Conservation (phyloP, 1,140 invertebrate species). For the Drosophila ercepeae region DNA sequence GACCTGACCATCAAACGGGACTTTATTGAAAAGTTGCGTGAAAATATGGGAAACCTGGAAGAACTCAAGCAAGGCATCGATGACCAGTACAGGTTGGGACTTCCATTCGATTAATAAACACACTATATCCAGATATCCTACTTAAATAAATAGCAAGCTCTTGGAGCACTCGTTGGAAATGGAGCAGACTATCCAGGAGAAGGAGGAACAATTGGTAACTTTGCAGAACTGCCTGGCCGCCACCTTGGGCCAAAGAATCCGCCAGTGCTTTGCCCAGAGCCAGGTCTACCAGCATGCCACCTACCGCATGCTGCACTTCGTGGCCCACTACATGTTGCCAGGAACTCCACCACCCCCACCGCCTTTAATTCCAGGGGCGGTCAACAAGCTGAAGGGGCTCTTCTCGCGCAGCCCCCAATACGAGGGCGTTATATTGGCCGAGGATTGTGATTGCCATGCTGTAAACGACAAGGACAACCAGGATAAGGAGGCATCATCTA, state of each 20-base stretch:
- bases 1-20: conserved; percentile 26
- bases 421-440: background rate
- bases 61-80: conserved; percentile 35
- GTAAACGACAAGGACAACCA: background rate
- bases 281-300: conserved; percentile 62
- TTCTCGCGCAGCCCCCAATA: conserved; percentile 13
- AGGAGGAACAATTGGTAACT: conserved; percentile 46
- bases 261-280: conserved; percentile 54
- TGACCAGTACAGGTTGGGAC: conserved; percentile 26
- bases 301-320: conserved; percentile 60
- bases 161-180: conserved; percentile 21
- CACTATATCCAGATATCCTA: background rate
- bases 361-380: conserved; percentile 24
- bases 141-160: conserved; percentile 27
- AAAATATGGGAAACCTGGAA: conserved; percentile 17
- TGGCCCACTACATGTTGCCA: conserved; percentile 66
- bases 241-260: conserved; percentile 67
- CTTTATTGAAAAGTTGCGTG: conserved; percentile 18
- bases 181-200: conserved; percentile 21
- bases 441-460: background rate
- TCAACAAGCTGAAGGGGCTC: conserved; percentile 32
- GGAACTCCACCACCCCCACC: conserved; percentile 50
- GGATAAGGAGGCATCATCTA: too few relatives aligned
- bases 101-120: background rate
- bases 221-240: conserved; percentile 67